A percentile compares a stretch with the other conserved stretches of the same genome.
Conservation (phyloP, 2,113 vertebrate species). For the Dermatemys mawii region DNA sequence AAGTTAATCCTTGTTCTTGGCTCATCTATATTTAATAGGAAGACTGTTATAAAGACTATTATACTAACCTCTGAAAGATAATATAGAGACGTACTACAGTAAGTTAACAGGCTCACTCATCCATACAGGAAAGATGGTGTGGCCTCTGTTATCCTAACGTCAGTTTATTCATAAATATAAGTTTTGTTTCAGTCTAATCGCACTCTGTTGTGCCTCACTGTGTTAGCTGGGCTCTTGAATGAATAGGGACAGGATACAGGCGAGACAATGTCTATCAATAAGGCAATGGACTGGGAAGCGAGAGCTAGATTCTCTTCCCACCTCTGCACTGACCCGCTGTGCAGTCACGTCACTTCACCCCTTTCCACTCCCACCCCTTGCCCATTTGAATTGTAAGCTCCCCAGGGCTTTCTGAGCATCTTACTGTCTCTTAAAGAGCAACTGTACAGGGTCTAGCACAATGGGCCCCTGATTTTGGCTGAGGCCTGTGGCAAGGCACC, state of each 20-base stretch:
- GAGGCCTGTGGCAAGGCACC: too few relatives aligned
- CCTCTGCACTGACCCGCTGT: not conserved
- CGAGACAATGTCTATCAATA: not conserved
- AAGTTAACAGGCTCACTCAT: not conserved
- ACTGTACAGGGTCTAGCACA: too few relatives aligned
- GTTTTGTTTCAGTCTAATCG: not conserved
- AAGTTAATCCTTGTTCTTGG: not conserved
- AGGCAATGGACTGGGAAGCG: not conserved
- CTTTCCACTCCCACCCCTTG: not conserved
- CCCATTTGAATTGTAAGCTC: not conserved
- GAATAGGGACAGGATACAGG: not conserved
- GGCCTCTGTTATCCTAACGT: not conserved
- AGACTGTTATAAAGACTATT: not conserved
- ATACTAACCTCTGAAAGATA: not conserved
- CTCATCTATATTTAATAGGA: not conserved
- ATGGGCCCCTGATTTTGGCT: not conserved
- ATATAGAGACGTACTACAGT: not conserved
- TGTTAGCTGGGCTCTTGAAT: too few relatives aligned
- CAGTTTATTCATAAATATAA: not conserved
- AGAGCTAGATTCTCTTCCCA: not conserved
- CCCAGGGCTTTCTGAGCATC: not conserved
- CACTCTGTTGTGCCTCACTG: not conserved
- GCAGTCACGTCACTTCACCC: not conserved
- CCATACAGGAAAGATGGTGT: not conserved
- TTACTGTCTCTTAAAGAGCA: too few relatives aligned